A percentile compares a stretch with the other conserved stretches of the same genome.
Conservation (phyloP, 1,140 invertebrate species). For the Drosophila neocordata region DNA sequence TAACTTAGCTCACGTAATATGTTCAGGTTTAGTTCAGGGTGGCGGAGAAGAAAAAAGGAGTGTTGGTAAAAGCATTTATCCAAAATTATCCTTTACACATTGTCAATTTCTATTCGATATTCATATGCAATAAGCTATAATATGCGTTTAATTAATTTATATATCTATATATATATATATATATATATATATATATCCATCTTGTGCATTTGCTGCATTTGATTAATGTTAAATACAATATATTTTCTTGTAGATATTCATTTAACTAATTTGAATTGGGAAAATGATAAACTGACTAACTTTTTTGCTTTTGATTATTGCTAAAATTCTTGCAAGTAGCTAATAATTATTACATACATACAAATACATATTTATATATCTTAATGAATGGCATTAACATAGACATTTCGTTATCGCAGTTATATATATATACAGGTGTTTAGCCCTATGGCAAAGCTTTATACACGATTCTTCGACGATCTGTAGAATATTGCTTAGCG, state of each 20-base stretch:
- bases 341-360: constrained; percentile 32
- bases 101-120: constrained; percentile 49
- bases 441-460: not conserved
- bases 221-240: constrained; percentile 45
- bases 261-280: constrained; percentile 60
- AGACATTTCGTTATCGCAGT: constrained; percentile 35
- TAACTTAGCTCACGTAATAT: constrained; percentile 50
- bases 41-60: constrained; percentile 22
- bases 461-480: constrained; percentile 44
- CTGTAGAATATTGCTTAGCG: constrained; percentile 76
- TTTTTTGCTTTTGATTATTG: constrained; percentile 65
- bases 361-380: constrained; percentile 14
- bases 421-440: constrained; percentile 53
- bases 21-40: constrained; percentile 55
- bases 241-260: constrained; percentile 41
- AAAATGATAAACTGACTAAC: constrained; percentile 69
- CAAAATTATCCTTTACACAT: constrained; percentile 48
- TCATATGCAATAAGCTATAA: constrained; percentile 43
- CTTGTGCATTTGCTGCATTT: constrained; percentile 41
- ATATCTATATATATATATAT: constrained; percentile 28
- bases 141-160: constrained; percentile 33
- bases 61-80: constrained; percentile 52
- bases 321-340: constrained; percentile 58
- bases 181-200: constrained; percentile 32
- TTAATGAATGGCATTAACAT: constrained; percentile 58